phyloP scores from a whole-genome alignment of 2,888 invertebrate species.

The Tridacna gigas region DNA sequence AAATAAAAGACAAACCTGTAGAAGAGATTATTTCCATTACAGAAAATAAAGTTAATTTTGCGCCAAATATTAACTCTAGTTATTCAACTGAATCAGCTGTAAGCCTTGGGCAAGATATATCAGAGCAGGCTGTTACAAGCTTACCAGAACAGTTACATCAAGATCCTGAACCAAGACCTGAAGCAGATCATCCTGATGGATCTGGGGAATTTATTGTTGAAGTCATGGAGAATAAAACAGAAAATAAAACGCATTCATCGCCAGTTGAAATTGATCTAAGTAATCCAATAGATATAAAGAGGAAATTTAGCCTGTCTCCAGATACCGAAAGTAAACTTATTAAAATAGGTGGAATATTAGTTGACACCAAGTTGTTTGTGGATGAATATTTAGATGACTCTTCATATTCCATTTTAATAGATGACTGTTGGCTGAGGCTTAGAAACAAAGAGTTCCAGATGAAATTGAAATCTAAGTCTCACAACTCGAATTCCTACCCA shows the following conservation, averaged over 20 bases:
- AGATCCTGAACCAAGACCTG: neutral
- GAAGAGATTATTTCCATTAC: constrained; percentile 22
- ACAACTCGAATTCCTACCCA: constrained; percentile 2
- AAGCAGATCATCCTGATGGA: constrained; percentile 21
- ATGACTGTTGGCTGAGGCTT: constrained; percentile 78
- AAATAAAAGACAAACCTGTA: constrained; percentile 40
- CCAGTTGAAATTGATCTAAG: constrained; percentile 23
- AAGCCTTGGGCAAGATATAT: constrained; percentile 6
- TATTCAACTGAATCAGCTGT: constrained; percentile 11
- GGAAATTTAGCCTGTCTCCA: constrained; percentile 73
- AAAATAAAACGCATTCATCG: constrained; percentile 7
- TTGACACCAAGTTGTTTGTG: constrained; percentile 67
- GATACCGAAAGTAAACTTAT: constrained; percentile 70
- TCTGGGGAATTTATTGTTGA: neutral
- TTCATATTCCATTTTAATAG: constrained; percentile 72
- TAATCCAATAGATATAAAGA: constrained; percentile 73
- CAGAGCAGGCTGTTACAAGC: neutral
- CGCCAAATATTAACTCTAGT: neutral
- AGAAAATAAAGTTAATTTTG: constrained; percentile 19
- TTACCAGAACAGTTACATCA: neutral
- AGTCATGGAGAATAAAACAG: neutral
- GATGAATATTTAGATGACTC: constrained; percentile 79
- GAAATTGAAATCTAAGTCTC: constrained; percentile 58
- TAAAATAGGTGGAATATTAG: constrained; percentile 73
- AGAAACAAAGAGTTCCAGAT: constrained; percentile 77